phyloP scores from a whole-genome alignment of 2,888 invertebrate genomes.

The Macaria liturata region DNA sequence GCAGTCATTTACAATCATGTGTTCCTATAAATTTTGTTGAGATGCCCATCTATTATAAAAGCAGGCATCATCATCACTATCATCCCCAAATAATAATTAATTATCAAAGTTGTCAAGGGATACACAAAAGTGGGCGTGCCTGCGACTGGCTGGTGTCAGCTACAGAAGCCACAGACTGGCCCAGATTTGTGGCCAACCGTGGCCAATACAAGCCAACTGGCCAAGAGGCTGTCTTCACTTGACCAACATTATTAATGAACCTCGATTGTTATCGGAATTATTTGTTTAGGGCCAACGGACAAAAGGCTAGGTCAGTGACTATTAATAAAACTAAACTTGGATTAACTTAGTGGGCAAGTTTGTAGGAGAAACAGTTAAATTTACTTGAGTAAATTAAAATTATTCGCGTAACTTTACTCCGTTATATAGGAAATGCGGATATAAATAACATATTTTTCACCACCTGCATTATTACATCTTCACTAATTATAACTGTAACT shows the following conservation, averaged over 20 bases:
- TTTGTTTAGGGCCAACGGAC: slow-evolving; percentile 22
- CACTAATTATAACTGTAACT: too few relatives aligned
- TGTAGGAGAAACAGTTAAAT: too few relatives aligned
- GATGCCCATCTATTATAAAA: too few relatives aligned
- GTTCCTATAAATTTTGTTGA: too few relatives aligned
- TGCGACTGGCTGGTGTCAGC: slow-evolving; percentile 62
- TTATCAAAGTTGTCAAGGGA: slow-evolving; percentile 60
- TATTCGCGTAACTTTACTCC: too few relatives aligned
- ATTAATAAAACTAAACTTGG: neutral
- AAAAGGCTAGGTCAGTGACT: neutral
- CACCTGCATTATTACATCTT: too few relatives aligned
- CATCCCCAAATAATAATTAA: slow-evolving; percentile 45
- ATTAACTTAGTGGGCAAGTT: neutral
- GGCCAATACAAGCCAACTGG: slow-evolving; percentile 33
- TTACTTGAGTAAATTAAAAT: too few relatives aligned
- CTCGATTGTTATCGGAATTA: slow-evolving; percentile 39
- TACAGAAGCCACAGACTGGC: slow-evolving; percentile 55
- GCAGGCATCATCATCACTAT: too few relatives aligned
- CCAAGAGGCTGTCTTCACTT: slow-evolving; percentile 53
- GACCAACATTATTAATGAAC: slow-evolving; percentile 60
- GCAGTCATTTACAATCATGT: too few relatives aligned
- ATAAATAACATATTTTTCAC: too few relatives aligned
- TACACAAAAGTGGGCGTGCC: slow-evolving; percentile 73
- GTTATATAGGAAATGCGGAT: too few relatives aligned
- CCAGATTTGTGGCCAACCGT: slow-evolving; percentile 77